Conservation (phyloP, 2,888 invertebrate species). For the Sericinus montela region DNA sequence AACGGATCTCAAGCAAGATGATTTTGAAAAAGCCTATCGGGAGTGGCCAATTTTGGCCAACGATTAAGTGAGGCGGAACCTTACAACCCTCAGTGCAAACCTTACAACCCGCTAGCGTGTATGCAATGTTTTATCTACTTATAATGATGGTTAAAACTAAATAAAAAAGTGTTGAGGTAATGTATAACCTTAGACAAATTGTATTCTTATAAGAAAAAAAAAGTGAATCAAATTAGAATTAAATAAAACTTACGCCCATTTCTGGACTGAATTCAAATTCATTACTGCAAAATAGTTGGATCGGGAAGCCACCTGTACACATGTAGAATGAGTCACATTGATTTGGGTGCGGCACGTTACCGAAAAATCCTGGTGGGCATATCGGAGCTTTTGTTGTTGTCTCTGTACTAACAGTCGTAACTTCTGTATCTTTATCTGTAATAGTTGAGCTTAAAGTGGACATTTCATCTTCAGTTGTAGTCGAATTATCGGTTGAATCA, state of each 20-base stretch:
- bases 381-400: constrained; percentile 9
- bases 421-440: neutral
- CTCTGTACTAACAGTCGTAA: neutral
- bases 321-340: constrained; percentile 39
- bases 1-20: too few relatives aligned
- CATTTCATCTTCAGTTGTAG: neutral
- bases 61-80: too few relatives aligned
- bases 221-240: neutral
- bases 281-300: constrained; percentile 33
- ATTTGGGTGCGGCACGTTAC: constrained; percentile 39
- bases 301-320: constrained; percentile 35
- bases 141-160: too few relatives aligned
- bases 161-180: too few relatives aligned
- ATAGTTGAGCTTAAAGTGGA: neutral
- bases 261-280: constrained; percentile 38
- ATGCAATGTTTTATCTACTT: too few relatives aligned
- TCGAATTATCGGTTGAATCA: neutral
- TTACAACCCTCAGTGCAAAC: too few relatives aligned
- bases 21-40: too few relatives aligned
- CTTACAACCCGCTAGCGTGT: too few relatives aligned
- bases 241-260: constrained; percentile 11
- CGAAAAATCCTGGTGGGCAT: constrained; percentile 34
- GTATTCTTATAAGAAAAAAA: too few relatives aligned
- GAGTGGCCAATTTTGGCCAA: too few relatives aligned
- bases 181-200: too few relatives aligned